These are phyloP conservation scores for Dendrolimus kikuchii DNA, from an alignment of 1,140 invertebrate species.

Conservation along the genomic window DNA sequence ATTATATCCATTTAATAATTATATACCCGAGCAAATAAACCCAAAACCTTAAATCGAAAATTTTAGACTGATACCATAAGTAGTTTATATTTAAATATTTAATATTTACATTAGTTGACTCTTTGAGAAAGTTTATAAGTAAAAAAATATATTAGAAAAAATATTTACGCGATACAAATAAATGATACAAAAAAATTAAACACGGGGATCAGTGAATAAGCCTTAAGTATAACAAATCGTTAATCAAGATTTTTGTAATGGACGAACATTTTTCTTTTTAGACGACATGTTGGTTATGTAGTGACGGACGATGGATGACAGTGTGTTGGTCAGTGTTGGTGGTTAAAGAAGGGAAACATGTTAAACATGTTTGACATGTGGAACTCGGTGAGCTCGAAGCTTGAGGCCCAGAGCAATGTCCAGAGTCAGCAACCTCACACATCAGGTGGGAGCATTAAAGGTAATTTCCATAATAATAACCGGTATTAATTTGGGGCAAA, in stretches of 20 bases:
- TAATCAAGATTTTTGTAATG: conserved; percentile 54
- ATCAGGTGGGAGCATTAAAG: conserved; percentile 89
- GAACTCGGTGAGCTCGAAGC: conserved; percentile 86
- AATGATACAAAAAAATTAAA: conserved; percentile 45
- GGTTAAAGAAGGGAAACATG: conserved; percentile 41
- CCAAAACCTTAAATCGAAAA: conserved; percentile 63
- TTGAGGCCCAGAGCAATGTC: conserved; percentile 80
- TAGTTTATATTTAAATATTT: conserved; percentile 45
- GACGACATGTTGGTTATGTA: conserved; percentile 31
- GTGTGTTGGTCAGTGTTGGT: conserved; percentile 32
- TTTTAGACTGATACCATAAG: conserved; percentile 68
- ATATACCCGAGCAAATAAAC: conserved; percentile 47
- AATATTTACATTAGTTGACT: conserved; percentile 71
- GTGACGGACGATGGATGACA: conserved; percentile 32
- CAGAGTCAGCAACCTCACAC: conserved; percentile 81
- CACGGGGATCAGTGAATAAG: conserved; percentile 63
- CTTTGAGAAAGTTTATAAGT: conserved; percentile 68
- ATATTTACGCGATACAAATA: conserved; percentile 35
- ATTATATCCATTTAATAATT: conserved; percentile 20
- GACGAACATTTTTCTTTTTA: conserved; percentile 58
- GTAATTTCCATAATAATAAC: conserved; percentile 73
- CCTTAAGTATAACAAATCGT: conserved; percentile 11
- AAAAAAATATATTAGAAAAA: conserved; percentile 31
- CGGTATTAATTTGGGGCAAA: conserved; percentile 14
- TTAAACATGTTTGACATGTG: conserved; percentile 90